phyloP scores from a whole-genome alignment of 2,888 invertebrate species.

The Archaeoteleia sp. region DNA sequence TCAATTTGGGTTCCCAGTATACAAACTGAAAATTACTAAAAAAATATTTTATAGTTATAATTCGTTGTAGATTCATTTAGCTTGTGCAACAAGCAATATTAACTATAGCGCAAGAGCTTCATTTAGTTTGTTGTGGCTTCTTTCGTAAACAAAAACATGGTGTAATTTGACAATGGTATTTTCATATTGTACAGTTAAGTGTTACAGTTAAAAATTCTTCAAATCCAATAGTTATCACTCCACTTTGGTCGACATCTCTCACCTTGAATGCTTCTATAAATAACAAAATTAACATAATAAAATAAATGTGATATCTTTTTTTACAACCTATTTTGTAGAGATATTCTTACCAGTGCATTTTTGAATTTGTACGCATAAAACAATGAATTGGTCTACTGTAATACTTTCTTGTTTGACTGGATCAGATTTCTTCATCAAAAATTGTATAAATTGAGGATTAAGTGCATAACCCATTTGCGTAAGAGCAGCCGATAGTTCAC shows the following conservation, averaged over 20 bases:
- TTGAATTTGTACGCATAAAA: slow-evolving; percentile 91
- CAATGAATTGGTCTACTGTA: slow-evolving; percentile 92
- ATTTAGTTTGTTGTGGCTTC: no score
- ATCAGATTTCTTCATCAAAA: slow-evolving; percentile 84
- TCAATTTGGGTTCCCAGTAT: no score
- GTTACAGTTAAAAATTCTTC: slow-evolving; percentile 94
- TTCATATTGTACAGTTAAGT: slow-evolving; percentile 35
- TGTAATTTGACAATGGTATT: no score
- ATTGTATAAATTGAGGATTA: slow-evolving; percentile 84
- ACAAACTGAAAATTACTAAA: no score
- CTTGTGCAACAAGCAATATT: no score
- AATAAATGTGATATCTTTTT: no score
- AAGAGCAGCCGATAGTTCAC: slow-evolving; percentile 85
- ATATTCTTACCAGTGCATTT: slow-evolving; percentile 79
- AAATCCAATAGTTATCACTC: slow-evolving; percentile 88
- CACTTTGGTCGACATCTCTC: slow-evolving; percentile 87
- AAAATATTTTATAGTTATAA: no score
- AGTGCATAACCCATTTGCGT: slow-evolving; percentile 93
- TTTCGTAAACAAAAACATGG: no score
- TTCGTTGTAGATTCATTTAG: no score
- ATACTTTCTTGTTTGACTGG: slow-evolving; percentile 79
- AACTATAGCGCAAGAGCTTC: no score
- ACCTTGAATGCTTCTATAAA: slow-evolving; percentile 86
- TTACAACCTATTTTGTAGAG: no score
- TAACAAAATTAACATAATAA: no score